Percentiles rank a stretch among this genome's conserved stretches.
Evolutionary conservation across 2,797 vertebrate genomes (phyloP).

Genomic region (Danio kyathit): DNA sequence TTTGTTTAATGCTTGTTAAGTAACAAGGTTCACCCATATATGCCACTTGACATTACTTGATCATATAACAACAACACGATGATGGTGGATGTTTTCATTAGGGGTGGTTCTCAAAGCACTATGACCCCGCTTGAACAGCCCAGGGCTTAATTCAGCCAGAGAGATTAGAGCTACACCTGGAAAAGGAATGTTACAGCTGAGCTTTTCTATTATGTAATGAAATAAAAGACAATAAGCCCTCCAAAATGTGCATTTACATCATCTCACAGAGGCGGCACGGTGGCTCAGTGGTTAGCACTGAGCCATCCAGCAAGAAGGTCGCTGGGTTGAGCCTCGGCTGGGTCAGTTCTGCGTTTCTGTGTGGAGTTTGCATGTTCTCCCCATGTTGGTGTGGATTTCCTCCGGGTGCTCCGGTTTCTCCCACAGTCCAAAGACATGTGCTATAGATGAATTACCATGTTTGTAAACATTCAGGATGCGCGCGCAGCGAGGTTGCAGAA

Average conservation of each 20-base stretch:
- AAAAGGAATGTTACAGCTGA: not conserved
- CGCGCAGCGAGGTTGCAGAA: no score
- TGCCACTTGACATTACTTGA: not conserved
- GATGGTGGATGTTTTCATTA: constrained; percentile 3
- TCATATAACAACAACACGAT: constrained; percentile 1
- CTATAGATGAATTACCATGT: no score
- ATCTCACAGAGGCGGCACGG: not conserved
- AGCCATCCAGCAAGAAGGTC: no score
- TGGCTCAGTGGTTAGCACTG: no score
- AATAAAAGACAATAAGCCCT: not conserved
- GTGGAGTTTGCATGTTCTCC: no score
- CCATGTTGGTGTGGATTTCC: no score
- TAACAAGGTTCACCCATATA: not conserved
- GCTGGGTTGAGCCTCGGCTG: no score
- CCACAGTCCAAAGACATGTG: no score
- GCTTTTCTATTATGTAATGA: not conserved
- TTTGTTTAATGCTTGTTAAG: constrained; percentile 14
- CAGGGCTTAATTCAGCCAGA: not conserved
- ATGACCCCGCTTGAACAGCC: not conserved
- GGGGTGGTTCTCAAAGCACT: constrained; percentile 8
- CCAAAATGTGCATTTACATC: not conserved
- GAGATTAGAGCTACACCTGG: not conserved
- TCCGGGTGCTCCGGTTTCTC: no score
- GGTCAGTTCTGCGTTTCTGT: no score
- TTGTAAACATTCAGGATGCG: no score